Base-by-base conservation (phyloP, 1,140 invertebrate species). In the Drosophila rufa region DNA sequence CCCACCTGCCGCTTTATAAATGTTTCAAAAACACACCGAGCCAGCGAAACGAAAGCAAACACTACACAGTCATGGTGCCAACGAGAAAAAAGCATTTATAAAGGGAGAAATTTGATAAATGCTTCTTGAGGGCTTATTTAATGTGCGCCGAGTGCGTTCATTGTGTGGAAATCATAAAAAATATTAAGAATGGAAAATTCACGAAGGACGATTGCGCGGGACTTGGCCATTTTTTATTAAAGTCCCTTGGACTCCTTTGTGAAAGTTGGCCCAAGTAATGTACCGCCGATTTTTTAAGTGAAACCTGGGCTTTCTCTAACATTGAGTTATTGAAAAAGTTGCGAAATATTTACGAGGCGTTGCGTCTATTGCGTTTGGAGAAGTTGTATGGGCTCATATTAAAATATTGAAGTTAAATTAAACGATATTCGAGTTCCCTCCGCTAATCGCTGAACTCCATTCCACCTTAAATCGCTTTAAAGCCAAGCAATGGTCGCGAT, bases 41-140 rank as follows among this genome's bases (percentile, higher is more conserved):
- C 17, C 55, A 66, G 55, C 60, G 30, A 47, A 73, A 59, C 51
- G 43, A 43, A 47, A 14, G 48, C 30, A 64, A 69, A 64, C 59
- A 76, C 48, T 64, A 60, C 76, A 46, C 46, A 66, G 65, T 70
- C 57, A 46, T 33, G 42, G 74, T 66, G 53, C 58, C 38, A 27
- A 46, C n/a, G 50, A 43, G 58, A 58, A 59, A 48, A 64, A 65
- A 70, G 36, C 58, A 74, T 84, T 71, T 84, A 78, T 80, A 75
- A 80, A 74, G 78, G 83, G 40, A 66, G 68, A 84, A 87, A 81
- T 89, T 89, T 87, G 84, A 87, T 87, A 87, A 87, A 87, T 87
- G 84, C 78, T 78, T 87, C 80, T 89, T 84, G 82, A 58, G 83
- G 77, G 85, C 58, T 87, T 80, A 90, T 90, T 87, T 87, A 87